Evolutionary conservation across 2,113 vertebrate species (phyloP).

Genomic region (Lasiurus borealis): DNA sequence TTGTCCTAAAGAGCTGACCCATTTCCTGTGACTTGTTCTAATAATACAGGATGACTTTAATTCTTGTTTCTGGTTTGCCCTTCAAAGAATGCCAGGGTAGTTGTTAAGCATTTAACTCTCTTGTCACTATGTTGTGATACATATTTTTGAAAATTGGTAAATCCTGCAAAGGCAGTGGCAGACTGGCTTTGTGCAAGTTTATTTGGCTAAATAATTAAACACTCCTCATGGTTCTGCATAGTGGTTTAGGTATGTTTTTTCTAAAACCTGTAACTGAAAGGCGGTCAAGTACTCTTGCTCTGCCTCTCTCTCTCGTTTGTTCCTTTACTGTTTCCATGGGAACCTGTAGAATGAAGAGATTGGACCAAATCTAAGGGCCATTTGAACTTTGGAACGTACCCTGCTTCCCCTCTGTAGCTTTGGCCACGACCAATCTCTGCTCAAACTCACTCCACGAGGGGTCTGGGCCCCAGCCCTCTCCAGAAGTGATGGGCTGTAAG

Average conservation of each 20-base stretch:
- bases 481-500: neutral
- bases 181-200: slow-evolving; percentile 6
- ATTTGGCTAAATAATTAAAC: neutral
- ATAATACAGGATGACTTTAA: slow-evolving; percentile 80
- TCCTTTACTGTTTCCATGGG: slow-evolving; percentile 17
- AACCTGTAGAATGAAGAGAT: slow-evolving; percentile 21
- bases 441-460: neutral
- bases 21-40: slow-evolving; percentile 80
- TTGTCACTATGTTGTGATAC: neutral
- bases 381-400: neutral
- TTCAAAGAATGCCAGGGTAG: slow-evolving; percentile 66
- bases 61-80: slow-evolving; percentile 69
- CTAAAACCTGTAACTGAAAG: neutral
- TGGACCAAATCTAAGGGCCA: neutral
- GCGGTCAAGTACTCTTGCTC: neutral
- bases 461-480: neutral
- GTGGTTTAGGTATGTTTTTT: neutral
- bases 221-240: neutral
- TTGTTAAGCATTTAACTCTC: slow-evolving; percentile 59
- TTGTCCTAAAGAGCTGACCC: slow-evolving; percentile 79
- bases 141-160: slow-evolving; percentile 53
- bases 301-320: neutral
- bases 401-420: neutral
- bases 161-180: neutral
- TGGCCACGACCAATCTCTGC: neutral